Evolutionary conservation across 2,888 invertebrate species (phyloP).

Genomic region (Apodemia mormo): DNA sequence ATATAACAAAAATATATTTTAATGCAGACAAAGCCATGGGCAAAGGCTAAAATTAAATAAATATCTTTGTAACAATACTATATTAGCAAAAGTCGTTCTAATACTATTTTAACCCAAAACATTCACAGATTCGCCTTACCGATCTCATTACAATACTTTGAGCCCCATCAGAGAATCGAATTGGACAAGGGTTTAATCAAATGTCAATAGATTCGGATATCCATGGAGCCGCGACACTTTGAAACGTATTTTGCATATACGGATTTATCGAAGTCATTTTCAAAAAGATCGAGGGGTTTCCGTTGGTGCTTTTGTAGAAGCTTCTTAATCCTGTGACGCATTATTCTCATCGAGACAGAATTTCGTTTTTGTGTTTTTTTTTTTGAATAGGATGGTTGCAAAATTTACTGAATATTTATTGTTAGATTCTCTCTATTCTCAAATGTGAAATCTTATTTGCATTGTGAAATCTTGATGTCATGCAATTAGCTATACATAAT

Average conservation of each 20-base stretch:
- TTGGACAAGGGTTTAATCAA: conserved; percentile 48
- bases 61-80: too few species aligned
- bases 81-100: too few species aligned
- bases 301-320: conserved; percentile 1
- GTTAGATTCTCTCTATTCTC: not conserved
- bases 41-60: too few species aligned
- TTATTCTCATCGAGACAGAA: not conserved
- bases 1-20: too few species aligned
- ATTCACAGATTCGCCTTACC: not conserved
- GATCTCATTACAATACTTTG: conserved; percentile 8
- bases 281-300: conserved; percentile 16
- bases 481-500: too few species aligned
- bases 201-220: conserved; percentile 55
- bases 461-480: too few species aligned
- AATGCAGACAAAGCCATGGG: too few species aligned
- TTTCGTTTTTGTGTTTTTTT: not conserved
- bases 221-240: conserved; percentile 43
- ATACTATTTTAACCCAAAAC: too few species aligned
- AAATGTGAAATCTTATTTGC: too few species aligned
- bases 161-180: conserved; percentile 14
- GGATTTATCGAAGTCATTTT: conserved; percentile 23
- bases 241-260: conserved; percentile 25
- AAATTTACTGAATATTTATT: not conserved
- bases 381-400: not conserved
- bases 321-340: conserved; percentile 8